Evolutionary conservation across 2,888 invertebrate genomes (phyloP).

Genomic region (Fissipunctia ypsillon): DNA sequence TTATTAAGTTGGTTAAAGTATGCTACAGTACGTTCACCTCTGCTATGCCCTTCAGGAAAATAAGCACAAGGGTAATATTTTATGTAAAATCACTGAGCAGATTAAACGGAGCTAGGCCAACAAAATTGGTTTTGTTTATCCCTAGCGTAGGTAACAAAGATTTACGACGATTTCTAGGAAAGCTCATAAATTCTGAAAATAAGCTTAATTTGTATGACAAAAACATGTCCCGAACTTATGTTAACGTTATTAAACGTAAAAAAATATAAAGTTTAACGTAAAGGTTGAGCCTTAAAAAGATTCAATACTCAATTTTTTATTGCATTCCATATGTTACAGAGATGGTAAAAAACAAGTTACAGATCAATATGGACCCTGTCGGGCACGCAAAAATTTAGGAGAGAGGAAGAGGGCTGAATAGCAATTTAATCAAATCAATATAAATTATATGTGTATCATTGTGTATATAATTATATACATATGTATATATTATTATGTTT

Average conservation of each 20-base stretch:
- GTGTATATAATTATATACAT: too few species aligned
- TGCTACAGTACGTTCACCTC: background rate
- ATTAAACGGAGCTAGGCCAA: conserved; percentile 38
- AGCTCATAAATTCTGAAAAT: conserved; percentile 57
- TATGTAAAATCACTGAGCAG: conserved; percentile 33
- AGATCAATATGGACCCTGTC: too few species aligned
- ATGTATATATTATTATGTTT: too few species aligned
- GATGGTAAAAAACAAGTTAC: too few species aligned
- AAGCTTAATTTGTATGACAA: conserved; percentile 68
- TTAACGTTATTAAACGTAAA: conserved; percentile 36
- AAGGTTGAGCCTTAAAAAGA: too few species aligned
- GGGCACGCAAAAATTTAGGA: too few species aligned
- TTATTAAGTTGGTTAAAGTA: too few species aligned
- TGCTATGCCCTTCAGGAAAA: background rate
- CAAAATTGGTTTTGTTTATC: conserved; percentile 63
- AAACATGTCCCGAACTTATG: conserved; percentile 46
- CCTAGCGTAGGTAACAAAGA: conserved; percentile 48
- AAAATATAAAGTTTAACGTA: conserved; percentile 29
- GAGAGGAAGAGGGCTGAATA: too few species aligned
- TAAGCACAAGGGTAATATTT: conserved; percentile 8
- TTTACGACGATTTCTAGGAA: conserved; percentile 52
- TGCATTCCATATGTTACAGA: too few species aligned
- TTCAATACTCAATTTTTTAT: too few species aligned
- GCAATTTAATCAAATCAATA: too few species aligned
- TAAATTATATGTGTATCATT: too few species aligned